phyloP scores from a whole-genome alignment of 1,140 invertebrate species.

The Sipha flava region DNA sequence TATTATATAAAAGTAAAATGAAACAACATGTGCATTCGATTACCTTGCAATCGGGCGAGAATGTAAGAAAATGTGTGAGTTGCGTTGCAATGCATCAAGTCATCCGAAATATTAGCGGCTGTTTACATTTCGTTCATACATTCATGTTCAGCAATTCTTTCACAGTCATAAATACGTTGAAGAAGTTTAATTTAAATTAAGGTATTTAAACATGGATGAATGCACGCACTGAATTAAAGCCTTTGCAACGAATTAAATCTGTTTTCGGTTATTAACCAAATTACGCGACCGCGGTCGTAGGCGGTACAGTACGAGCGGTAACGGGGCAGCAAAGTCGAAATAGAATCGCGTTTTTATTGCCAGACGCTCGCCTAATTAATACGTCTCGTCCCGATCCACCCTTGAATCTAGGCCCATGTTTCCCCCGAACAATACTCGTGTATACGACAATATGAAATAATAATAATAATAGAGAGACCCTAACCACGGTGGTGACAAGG shows the following conservation, averaged over 20 bases:
- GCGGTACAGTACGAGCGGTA: neutral
- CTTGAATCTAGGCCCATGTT: no score
- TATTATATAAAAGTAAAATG: neutral
- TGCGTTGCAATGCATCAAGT: neutral
- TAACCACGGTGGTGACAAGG: no score
- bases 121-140: no score
- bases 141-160: neutral
- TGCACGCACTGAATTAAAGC: neutral
- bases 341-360: conserved; percentile 4
- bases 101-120: neutral
- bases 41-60: neutral
- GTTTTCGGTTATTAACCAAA: neutral
- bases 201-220: conserved; percentile 4
- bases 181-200: neutral
- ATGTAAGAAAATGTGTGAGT: neutral
- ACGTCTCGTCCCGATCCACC: neutral
- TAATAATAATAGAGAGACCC: neutral
- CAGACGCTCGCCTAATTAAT: neutral
- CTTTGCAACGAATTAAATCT: conserved; percentile 7
- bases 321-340: neutral
- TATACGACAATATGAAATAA: neutral
- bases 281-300: neutral
- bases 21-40: neutral
- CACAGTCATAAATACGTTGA: neutral
- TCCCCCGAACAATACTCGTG: no score